phyloP scores from a whole-genome alignment of 2,797 vertebrate genomes.

The Percopsis omiscomaycus region DNA sequence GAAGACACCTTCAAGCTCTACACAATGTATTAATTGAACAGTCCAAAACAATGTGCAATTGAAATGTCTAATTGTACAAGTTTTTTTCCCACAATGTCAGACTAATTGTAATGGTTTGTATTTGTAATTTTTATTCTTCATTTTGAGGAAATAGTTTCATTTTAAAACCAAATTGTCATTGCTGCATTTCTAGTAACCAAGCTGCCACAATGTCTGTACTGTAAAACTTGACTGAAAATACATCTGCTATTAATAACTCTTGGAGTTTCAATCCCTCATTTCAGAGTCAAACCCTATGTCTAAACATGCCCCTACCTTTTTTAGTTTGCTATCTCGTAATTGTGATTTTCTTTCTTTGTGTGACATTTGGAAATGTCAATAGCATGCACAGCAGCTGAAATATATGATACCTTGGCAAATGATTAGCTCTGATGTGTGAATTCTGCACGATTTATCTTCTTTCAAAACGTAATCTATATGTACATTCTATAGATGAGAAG shows the following conservation, averaged over 20 bases:
- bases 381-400: constrained; percentile 40
- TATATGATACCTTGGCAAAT: constrained; percentile 55
- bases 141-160: no score
- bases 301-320: constrained; percentile 3
- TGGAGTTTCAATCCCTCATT: not conserved
- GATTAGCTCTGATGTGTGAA: constrained; percentile 39
- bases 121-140: no score
- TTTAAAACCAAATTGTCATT: no score
- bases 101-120: no score
- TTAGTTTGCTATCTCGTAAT: constrained; percentile 41
- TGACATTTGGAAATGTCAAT: constrained; percentile 72
- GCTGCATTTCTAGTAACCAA: no score
- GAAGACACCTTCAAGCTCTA: constrained; percentile 9
- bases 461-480: constrained; percentile 11
- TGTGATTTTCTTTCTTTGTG: constrained; percentile 44
- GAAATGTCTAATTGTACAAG: no score
- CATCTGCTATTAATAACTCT: not conserved
- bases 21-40: constrained; percentile 19
- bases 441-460: constrained; percentile 47
- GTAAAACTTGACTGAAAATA: no score
- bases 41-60: not conserved
- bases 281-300: not conserved
- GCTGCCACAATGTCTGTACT: no score
- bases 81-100: no score
- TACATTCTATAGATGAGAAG: constrained; percentile 7